phyloP scores from a whole-genome alignment of 2,113 vertebrate species.

The Gasterosteus nipponicus region DNA sequence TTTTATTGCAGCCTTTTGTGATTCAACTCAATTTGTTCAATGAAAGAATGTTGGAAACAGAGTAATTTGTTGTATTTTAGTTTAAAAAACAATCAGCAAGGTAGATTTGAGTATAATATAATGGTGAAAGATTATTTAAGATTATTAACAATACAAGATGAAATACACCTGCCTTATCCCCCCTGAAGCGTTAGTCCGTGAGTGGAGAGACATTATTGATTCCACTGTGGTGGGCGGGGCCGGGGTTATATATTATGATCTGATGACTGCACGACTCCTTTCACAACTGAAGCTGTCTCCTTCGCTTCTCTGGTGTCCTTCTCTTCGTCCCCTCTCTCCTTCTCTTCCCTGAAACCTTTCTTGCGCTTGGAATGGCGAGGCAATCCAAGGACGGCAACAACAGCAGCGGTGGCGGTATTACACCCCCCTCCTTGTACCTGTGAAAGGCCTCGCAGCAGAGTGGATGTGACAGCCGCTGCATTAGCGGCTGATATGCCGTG shows the following conservation, averaged over 20 bases:
- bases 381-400: constrained; percentile 33
- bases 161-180: neutral
- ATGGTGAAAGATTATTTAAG: neutral
- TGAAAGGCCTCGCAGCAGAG: constrained; percentile 57
- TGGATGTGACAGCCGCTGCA: constrained; percentile 64
- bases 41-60: neutral
- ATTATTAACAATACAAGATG: neutral
- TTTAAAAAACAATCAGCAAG: neutral
- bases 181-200: neutral
- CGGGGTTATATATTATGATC: neutral
- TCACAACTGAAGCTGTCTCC: constrained; percentile 1
- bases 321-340: neutral
- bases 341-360: neutral
- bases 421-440: constrained; percentile 25
- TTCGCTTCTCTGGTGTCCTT: neutral
- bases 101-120: no score
- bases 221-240: neutral
- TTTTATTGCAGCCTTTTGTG: neutral
- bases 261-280: constrained; percentile 11
- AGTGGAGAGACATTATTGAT: constrained; percentile 26
- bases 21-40: neutral
- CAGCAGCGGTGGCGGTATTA: constrained; percentile 18
- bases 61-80: neutral
- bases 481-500: constrained; percentile 52
- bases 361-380: neutral